These are phyloP conservation scores for Picathartes gymnocephalus DNA, from an alignment of 2,113 vertebrate genomes.

Conservation along the genomic window DNA sequence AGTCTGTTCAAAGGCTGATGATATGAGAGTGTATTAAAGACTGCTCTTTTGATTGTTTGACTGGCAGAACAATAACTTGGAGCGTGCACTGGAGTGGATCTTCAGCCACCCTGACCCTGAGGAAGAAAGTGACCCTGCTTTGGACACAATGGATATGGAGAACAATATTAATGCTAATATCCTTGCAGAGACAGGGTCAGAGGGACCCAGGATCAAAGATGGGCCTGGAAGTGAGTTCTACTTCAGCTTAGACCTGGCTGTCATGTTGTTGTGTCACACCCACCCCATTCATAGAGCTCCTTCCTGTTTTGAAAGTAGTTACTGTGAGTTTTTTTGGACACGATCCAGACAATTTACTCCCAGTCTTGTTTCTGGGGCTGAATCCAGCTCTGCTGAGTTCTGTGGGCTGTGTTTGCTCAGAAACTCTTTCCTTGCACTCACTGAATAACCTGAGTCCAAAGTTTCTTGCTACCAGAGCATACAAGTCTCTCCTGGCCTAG, in stretches of 20 bases:
- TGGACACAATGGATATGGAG: slow-evolving; percentile 79
- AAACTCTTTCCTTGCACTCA: not conserved
- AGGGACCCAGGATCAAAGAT: slow-evolving; percentile 89
- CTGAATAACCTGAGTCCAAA: not conserved
- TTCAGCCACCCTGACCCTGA: slow-evolving; percentile 88
- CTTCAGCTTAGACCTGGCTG: not conserved
- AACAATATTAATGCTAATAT: slow-evolving; percentile 84
- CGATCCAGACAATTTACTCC: not conserved
- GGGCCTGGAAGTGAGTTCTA: slow-evolving; percentile 91
- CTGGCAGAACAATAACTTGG: slow-evolving; percentile 90
- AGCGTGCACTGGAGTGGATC: slow-evolving; percentile 96
- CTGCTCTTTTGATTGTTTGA: not conserved
- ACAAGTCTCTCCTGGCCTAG: not conserved
- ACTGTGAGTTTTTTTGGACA: not conserved
- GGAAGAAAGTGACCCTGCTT: slow-evolving; percentile 79
- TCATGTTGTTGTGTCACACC: not conserved
- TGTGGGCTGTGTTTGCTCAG: not conserved
- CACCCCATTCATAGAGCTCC: not conserved
- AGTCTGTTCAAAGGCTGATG: not conserved
- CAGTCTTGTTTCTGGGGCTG: not conserved
- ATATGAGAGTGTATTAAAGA: not conserved
- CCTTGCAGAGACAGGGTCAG: slow-evolving; percentile 79
- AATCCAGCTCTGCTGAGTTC: not conserved
- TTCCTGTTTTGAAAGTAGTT: not conserved
- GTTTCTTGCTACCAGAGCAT: not conserved